Percentiles rank a stretch among this genome's conserved stretches.
Evolutionary conservation across 1,140 invertebrate species (phyloP).

Genomic region (Drosophila repletoides): DNA sequence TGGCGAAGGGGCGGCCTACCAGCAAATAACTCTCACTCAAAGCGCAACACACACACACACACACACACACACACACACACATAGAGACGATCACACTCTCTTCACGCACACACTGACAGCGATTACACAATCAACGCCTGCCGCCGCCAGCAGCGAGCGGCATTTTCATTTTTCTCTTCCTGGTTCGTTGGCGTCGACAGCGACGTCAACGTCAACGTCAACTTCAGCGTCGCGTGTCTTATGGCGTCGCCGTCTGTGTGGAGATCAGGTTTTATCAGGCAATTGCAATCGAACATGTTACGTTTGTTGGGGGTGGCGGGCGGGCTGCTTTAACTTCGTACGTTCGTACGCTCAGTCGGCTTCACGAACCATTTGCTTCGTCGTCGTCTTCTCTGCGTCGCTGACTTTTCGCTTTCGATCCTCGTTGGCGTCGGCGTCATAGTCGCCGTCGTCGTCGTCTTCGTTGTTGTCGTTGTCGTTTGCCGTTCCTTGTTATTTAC

Average conservation of each 20-base stretch:
- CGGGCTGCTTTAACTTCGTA: conserved; percentile 15
- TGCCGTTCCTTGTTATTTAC: conserved; percentile 78
- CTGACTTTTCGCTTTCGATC: conserved; percentile 60
- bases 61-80: not conserved
- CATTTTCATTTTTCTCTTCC: conserved; percentile 80
- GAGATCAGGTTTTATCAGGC: conserved; percentile 77
- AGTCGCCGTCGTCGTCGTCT: conserved; percentile 20
- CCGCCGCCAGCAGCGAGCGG: conserved; percentile 43
- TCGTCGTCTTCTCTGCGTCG: conserved; percentile 49
- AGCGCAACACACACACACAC: conserved; percentile 13
- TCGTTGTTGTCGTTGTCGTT: conserved; percentile 11
- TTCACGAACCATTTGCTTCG: conserved; percentile 20
- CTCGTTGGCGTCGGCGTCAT: conserved; percentile 27
- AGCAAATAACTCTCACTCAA: conserved; percentile 75
- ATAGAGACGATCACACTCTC: conserved; percentile 15
- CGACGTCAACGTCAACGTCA: conserved; percentile 40
- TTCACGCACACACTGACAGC: conserved; percentile 37
- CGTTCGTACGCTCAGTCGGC: conserved; percentile 40
- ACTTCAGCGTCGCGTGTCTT: conserved; percentile 51
- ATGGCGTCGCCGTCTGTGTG: conserved; percentile 31
- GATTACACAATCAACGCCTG: conserved; percentile 75
- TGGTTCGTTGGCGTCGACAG: conserved; percentile 63
- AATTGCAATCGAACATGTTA: conserved; percentile 68
- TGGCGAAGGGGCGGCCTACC: conserved; percentile 26
- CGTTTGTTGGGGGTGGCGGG: conserved; percentile 36